Evolutionary conservation across 2,888 invertebrate genomes (phyloP).

Genomic region (Tipula vernalis): DNA sequence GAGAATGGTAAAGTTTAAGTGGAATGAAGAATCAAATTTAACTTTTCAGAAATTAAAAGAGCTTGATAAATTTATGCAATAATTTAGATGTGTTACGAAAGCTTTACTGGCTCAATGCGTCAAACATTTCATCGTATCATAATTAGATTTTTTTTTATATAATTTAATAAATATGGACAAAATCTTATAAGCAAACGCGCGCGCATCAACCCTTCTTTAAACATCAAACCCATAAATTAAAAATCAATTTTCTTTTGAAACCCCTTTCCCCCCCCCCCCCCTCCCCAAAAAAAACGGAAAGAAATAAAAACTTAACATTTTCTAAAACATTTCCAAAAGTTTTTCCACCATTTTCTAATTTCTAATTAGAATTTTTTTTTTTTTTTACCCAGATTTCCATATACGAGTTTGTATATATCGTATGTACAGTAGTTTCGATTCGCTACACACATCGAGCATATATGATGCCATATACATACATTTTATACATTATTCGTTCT

Average conservation of each 20-base stretch:
- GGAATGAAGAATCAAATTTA: too few relatives aligned
- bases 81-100: too few relatives aligned
- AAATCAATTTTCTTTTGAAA: background rate
- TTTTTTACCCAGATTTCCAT: background rate
- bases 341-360: background rate
- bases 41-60: too few relatives aligned
- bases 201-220: background rate
- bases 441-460: background rate
- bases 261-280: background rate
- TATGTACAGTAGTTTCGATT: background rate
- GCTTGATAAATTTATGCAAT: too few relatives aligned
- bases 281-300: background rate
- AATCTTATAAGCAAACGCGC: background rate
- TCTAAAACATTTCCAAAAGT: background rate
- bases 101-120: too few relatives aligned
- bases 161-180: too few relatives aligned
- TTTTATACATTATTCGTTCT: background rate
- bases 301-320: background rate
- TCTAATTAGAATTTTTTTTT: background rate
- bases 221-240: background rate
- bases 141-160: background rate
- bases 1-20: too few relatives aligned
- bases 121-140: too few relatives aligned
- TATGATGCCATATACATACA: background rate
- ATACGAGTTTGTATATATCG: background rate